Evolutionary conservation across 2,797 vertebrate genomes (phyloP), one percentile per base, ranked within the genome.

Genomic region (Scolopax bukidnonensis): DNA sequence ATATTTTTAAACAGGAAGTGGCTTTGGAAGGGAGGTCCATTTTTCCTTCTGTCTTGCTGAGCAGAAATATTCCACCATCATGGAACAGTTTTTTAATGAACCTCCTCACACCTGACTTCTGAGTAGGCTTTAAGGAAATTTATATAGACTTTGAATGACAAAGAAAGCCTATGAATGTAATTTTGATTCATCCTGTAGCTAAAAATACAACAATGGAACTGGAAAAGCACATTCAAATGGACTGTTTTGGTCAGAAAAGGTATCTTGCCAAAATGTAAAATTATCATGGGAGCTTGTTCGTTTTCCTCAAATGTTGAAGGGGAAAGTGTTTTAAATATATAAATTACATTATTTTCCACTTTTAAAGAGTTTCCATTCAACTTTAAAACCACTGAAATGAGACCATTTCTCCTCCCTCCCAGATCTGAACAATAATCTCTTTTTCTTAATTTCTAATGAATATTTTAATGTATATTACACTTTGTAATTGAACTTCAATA

Each of bases 1-100:
- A 33, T 30, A 9, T 18, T 38, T 69, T 41, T 21, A n/a, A 28
- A 36, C 5, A 60, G n/a, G 16, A 68, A 51, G 15, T 2, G 1
- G 2, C 28, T 19, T 33, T 2, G 3, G 5, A 3, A 3, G 2
- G 4, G 0, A 77, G 5, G 10, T 65, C 4, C 4, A 1, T 36
- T 92, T 83, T 61, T 24, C 25, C 11, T 94, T 71, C 50, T 91
- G 23, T 45, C 36, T 51, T 32, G 7, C 17, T 76, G 30, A 84
- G 40, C 16, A 73, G 28, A 91, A 87, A 68, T 70, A 79, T 65
- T 75, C 25, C 10, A 51, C 17, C 8, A 8, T 32, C 23, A 41
- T 53, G 43, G 45, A 92, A 67, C 33, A 38, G 28, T 69, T 87
- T 43, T 84, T 30, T 19, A 73, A 51, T 69, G 16, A 43, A 65